Evolutionary conservation across 1,140 invertebrate genomes (phyloP).

Genomic region (Probaryconus sp.): DNA sequence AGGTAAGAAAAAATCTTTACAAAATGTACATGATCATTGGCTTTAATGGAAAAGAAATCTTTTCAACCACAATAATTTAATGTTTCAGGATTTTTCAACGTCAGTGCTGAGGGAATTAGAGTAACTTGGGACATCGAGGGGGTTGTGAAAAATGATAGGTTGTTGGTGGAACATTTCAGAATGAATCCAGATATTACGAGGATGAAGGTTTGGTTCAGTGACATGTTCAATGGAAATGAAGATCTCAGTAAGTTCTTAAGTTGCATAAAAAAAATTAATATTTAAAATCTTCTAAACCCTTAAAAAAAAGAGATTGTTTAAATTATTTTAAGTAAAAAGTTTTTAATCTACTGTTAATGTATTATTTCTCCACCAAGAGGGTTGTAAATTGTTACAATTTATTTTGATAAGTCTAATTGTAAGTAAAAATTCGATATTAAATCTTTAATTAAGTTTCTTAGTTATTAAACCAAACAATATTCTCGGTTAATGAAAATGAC

Average conservation of each 20-base stretch:
- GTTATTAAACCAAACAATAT: not conserved
- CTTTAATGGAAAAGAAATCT: constrained; percentile 5
- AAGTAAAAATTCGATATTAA: not conserved
- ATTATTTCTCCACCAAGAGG: no score
- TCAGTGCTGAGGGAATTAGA: constrained; percentile 69
- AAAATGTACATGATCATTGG: no score
- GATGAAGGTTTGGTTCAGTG: constrained; percentile 78
- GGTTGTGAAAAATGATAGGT: constrained; percentile 68
- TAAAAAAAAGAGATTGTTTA: no score
- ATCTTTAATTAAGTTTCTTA: not conserved
- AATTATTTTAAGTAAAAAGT: no score
- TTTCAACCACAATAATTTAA: no score
- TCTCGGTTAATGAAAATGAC: constrained; percentile 3
- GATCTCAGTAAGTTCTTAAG: constrained; percentile 82
- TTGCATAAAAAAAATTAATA: not conserved
- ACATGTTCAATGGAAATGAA: constrained; percentile 80
- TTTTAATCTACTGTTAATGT: no score
- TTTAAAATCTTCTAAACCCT: no score
- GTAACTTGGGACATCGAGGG: constrained; percentile 66
- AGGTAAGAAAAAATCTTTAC: constrained; percentile 62
- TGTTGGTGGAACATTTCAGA: constrained; percentile 80
- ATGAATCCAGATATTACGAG: constrained; percentile 81
- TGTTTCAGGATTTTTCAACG: constrained; percentile 70
- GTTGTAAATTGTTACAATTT: not conserved
- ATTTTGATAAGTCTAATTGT: no score